phyloP scores from a whole-genome alignment of 2,113 vertebrate species.

The Anarrhichthys ocellatus region DNA sequence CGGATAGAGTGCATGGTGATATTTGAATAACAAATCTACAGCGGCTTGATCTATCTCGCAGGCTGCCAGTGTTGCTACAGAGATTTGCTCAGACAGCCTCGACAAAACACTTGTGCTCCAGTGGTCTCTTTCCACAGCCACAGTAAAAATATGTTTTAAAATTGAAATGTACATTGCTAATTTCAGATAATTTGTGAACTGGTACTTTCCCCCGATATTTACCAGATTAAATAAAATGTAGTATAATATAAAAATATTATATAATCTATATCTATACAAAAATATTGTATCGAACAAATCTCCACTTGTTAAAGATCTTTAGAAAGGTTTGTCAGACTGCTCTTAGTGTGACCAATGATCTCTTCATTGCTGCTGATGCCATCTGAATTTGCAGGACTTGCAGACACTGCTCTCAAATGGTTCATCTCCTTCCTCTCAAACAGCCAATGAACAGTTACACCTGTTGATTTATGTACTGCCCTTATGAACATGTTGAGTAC shows the following conservation, averaged over 20 bases:
- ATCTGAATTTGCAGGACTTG: background rate
- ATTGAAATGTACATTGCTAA: background rate
- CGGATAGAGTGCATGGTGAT: background rate
- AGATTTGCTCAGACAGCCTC: constrained; percentile 25
- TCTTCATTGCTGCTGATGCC: background rate
- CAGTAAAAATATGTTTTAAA: background rate
- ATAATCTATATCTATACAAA: too few relatives aligned
- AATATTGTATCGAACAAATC: background rate
- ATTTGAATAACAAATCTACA: constrained; percentile 14
- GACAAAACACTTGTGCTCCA: background rate
- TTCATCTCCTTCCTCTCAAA: background rate
- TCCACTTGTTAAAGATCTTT: background rate
- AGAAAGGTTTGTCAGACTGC: background rate
- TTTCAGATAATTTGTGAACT: background rate
- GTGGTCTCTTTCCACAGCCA: background rate
- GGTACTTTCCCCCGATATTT: background rate
- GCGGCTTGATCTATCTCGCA: constrained; percentile 5
- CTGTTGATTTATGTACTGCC: background rate
- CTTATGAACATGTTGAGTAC: background rate
- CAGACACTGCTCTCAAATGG: background rate
- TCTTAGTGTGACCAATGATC: background rate
- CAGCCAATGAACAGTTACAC: background rate
- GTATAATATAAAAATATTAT: too few relatives aligned
- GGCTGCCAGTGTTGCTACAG: constrained; percentile 14
- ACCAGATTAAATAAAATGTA: background rate